Evolutionary conservation across 2,888 invertebrate species (phyloP).

Genomic region (Drosophila peninsularis): DNA sequence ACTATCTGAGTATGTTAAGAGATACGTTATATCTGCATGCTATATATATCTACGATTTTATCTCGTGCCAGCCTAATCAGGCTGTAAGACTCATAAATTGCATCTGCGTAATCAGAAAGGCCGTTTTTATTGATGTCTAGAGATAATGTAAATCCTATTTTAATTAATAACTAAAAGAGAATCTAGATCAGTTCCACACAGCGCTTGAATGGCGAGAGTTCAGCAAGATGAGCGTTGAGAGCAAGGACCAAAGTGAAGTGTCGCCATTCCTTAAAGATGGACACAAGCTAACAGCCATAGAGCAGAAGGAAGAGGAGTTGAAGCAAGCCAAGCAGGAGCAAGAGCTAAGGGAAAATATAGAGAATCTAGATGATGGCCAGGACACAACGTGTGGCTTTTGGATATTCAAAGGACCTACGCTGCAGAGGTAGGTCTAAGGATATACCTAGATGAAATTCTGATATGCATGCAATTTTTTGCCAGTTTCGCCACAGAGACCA

Average conservation of each 20-base stretch:
- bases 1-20: background rate
- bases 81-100: conserved; percentile 2
- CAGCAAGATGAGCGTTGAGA: conserved; percentile 14
- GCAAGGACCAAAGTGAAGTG: conserved; percentile 14
- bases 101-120: conserved; percentile 2
- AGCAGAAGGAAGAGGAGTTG: conserved; percentile 3
- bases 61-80: conserved; percentile 1
- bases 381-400: conserved; percentile 86
- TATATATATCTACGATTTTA: conserved; percentile 4
- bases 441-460: background rate
- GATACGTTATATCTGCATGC: background rate
- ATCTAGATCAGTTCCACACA: conserved; percentile 8
- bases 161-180: background rate
- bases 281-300: background rate
- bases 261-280: conserved; percentile 24
- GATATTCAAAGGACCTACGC: conserved; percentile 86
- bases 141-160: background rate
- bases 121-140: conserved; percentile 5
- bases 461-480: background rate
- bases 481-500: conserved; percentile 83
- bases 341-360: background rate
- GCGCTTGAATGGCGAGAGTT: conserved; percentile 4
- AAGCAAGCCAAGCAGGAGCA: background rate
- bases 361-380: background rate
- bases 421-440: conserved; percentile 85